Percentiles rank a stretch among this genome's conserved stretches.
Evolutionary conservation across 1,140 invertebrate species (phyloP).

Genomic region (Bombus pascuorum): DNA sequence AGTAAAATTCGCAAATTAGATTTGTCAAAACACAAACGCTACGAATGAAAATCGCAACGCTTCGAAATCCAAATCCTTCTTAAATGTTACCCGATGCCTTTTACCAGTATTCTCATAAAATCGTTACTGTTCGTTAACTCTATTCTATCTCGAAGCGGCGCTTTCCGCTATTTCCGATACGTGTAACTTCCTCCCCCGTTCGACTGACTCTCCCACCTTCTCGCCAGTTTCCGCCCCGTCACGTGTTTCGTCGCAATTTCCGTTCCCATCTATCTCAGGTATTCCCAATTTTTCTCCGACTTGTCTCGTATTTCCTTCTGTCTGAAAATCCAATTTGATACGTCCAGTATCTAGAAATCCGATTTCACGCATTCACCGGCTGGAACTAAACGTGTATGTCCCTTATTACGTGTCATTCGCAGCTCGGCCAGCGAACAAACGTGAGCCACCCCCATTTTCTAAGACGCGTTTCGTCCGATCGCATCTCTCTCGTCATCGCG

Average conservation of each 20-base stretch:
- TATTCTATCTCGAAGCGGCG: neutral
- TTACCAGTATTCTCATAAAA: neutral
- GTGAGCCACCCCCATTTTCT: neutral
- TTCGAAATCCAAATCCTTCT: neutral
- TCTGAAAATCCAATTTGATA: constrained; percentile 61
- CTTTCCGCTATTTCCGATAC: constrained; percentile 52
- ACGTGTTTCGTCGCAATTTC: constrained; percentile 63
- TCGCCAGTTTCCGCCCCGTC: constrained; percentile 30
- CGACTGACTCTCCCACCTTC: neutral
- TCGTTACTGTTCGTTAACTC: constrained; percentile 25
- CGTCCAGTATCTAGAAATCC: constrained; percentile 48
- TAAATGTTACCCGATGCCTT: neutral
- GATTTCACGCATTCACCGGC: constrained; percentile 44
- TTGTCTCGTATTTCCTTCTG: constrained; percentile 47
- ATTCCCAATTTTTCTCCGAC: constrained; percentile 38
- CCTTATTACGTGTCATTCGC: constrained; percentile 25
- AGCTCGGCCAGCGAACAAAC: neutral
- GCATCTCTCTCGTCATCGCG: neutral
- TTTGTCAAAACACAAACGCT: neutral
- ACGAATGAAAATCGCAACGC: neutral
- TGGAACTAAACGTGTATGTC: constrained; percentile 26
- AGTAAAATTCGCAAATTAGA: neutral
- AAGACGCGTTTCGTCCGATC: neutral
- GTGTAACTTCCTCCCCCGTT: neutral
- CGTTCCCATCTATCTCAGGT: constrained; percentile 62